Conservation (phyloP, 2,113 vertebrate species). For the Craseonycteris thonglongyai region DNA sequence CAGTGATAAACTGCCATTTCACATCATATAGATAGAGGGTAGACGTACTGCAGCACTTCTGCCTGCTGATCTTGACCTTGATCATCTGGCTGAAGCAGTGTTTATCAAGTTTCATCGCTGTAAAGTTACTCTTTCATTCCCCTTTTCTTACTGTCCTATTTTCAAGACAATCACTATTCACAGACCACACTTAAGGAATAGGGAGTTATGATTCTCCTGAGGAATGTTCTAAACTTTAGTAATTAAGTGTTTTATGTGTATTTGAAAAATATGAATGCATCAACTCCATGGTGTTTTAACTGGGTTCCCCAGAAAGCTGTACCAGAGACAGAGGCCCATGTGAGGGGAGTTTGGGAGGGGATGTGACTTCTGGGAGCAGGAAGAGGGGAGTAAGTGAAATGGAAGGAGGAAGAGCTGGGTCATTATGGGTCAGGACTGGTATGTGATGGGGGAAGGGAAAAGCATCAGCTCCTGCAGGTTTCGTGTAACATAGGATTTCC, state of each 20-base stretch:
- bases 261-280: background rate
- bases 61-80: background rate
- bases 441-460: background rate
- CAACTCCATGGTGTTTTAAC: background rate
- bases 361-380: background rate
- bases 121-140: background rate
- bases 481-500: background rate
- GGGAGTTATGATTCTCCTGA: background rate
- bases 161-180: background rate
- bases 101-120: background rate
- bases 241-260: background rate
- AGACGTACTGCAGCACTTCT: fast-evolving
- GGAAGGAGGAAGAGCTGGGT: background rate
- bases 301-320: background rate
- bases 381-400: too few species aligned
- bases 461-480: fast-evolving
- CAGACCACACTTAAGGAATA: background rate
- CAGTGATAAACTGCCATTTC: background rate
- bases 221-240: background rate
- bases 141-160: background rate
- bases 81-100: background rate
- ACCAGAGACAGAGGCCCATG: background rate
- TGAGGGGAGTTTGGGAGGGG: background rate
- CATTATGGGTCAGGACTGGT: fast-evolving
- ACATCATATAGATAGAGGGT: fast-evolving